Evolutionary conservation across 1,140 invertebrate genomes (phyloP).

Genomic region (Oncopodura yosiiana): DNA sequence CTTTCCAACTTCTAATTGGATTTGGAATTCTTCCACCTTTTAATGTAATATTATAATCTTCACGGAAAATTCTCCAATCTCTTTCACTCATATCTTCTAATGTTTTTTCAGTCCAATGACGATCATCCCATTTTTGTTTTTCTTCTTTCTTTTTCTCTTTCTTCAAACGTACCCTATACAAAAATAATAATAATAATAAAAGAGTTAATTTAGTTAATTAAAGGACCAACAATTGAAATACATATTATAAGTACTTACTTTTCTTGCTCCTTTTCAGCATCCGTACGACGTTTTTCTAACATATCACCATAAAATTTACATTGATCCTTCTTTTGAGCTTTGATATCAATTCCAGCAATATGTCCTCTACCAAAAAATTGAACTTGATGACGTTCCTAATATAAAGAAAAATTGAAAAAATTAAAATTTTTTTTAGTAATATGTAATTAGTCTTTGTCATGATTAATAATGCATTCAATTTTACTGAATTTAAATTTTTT

Average conservation of each 20-base stretch:
- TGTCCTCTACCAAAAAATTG: slow-evolving; percentile 98
- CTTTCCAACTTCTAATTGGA: slow-evolving; percentile 89
- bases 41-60: slow-evolving; percentile 98
- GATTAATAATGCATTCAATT: not conserved
- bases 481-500: not conserved
- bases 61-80: slow-evolving; percentile 99
- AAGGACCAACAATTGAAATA: slow-evolving; percentile 10
- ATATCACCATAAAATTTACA: slow-evolving; percentile 97
- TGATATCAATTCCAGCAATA: slow-evolving; percentile 94
- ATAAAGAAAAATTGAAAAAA: too few relatives aligned
- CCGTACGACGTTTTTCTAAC: slow-evolving; percentile 86
- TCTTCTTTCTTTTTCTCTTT: slow-evolving; percentile 93
- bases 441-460: not conserved
- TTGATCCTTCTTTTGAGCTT: slow-evolving; percentile 93
- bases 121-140: slow-evolving; percentile 97
- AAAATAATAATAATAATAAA: slow-evolving; percentile 27
- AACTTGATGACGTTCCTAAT: slow-evolving; percentile 42
- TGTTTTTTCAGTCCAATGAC: slow-evolving; percentile 96
- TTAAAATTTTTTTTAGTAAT: not conserved
- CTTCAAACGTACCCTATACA: slow-evolving; percentile 65
- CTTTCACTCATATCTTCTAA: slow-evolving; percentile 94
- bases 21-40: slow-evolving; percentile 96
- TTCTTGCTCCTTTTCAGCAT: slow-evolving; percentile 96
- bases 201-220: slow-evolving; percentile 7
- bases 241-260: slow-evolving; percentile 47